Evolutionary conservation across 2,888 invertebrate genomes (phyloP), one percentile per base, ranked within the genome.

Genomic region (Scaptomyza cyrtandrae): DNA sequence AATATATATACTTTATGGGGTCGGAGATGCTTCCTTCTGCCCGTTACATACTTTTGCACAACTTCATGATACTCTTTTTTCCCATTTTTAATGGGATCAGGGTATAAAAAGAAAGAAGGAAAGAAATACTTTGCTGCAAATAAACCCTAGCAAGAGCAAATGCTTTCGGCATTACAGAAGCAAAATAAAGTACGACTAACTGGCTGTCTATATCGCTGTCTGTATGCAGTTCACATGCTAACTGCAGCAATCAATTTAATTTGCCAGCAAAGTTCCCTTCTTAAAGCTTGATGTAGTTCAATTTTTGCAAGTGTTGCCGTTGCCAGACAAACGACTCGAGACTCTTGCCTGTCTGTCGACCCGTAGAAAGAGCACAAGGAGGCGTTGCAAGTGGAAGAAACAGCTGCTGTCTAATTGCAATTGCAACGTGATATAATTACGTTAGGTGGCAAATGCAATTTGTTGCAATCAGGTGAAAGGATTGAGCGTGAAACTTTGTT

Each of bases 241-340:
- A 85, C 86, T 82, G 88, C 81, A 78, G 75, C 62, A 73, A 74
- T 64, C 84, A 82, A 82, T 83, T 82, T 80, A 82, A 86, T 82
- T 88, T 73, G 45, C 49, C 65, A 41, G 46, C 48, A 19, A 44
- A 50, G 59, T 43, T 63, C 46, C 58, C 53, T 33, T 10, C 10
- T 79, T 86, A 63, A 82, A 71, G 78, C 50, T 16, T 31, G 53
- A 35, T 19, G 59, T 31, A 37, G 9, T 29, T 31, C 44, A 57
- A 56, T 53, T 55, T 43, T 64, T 59, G 63, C 76, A 78, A 50
- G 61, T 66, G 50, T 43, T 55, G 11, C 31, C 27, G 19, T 19
- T 19, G 19, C 19, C 19, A 50, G 24, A 1, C 64, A 49, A 37
- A 13, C 61, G 14, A 33, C 27, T 41, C 41, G 13, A 44, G 29